A percentile compares a stretch with the other conserved stretches of the same genome.
These are phyloP conservation scores for Prionace glauca DNA, from an alignment of 2,797 vertebrate genomes.

Conservation along the genomic window DNA sequence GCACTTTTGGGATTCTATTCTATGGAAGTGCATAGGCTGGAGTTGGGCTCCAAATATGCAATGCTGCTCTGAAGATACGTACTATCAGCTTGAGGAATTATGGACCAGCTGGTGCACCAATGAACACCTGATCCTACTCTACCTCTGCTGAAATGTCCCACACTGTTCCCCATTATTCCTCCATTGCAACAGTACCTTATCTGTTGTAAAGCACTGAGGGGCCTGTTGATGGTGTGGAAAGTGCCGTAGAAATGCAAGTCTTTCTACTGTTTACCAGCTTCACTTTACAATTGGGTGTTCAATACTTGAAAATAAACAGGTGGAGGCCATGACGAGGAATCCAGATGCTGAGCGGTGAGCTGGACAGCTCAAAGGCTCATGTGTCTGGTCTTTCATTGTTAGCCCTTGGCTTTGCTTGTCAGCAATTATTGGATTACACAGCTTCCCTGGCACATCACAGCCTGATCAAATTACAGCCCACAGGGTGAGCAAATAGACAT, in stretches of 20 bases:
- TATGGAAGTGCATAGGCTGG: neutral
- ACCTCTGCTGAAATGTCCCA: neutral
- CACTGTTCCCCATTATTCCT: neutral
- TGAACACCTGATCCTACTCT: neutral
- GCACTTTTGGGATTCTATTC: too few relatives aligned
- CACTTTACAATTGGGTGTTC: neutral
- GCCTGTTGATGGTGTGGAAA: neutral
- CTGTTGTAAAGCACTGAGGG: too few relatives aligned
- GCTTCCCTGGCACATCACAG: neutral
- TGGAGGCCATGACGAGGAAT: constrained; percentile 1
- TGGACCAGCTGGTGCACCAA: neutral
- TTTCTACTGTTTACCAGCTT: neutral
- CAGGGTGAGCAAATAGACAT: neutral
- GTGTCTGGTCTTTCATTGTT: constrained; percentile 8
- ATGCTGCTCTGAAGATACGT: neutral
- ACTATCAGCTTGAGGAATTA: neutral
- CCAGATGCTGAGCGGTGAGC: neutral
- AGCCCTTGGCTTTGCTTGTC: neutral
- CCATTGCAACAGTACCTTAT: neutral
- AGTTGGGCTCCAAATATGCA: neutral
- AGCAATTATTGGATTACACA: constrained; percentile 15
- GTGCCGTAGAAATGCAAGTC: neutral
- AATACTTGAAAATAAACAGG: neutral
- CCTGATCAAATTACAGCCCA: constrained; percentile 17
- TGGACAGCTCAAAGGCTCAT: neutral